These are phyloP conservation scores for Cyprinodon diabolis DNA, from an alignment of 2,797 vertebrate species.

Conservation along the genomic window DNA sequence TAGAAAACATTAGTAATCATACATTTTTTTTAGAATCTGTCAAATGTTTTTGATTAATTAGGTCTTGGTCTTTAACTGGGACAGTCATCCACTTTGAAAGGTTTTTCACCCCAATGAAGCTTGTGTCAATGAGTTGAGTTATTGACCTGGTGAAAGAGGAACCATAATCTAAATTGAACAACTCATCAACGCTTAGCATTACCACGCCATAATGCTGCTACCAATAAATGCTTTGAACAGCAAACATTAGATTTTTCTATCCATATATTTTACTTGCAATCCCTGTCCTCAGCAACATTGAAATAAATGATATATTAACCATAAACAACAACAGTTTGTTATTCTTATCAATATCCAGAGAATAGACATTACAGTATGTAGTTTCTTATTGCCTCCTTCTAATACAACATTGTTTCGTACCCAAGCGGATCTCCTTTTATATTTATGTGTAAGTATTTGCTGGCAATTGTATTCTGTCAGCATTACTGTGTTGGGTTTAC, in stretches of 20 bases:
- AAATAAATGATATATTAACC: constrained; percentile 76
- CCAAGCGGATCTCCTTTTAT: constrained; percentile 49
- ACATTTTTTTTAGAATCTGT: too few species aligned
- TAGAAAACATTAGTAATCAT: too few species aligned
- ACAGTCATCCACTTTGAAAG: too few species aligned
- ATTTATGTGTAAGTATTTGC: constrained; percentile 25
- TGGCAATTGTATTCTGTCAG: constrained; percentile 1
- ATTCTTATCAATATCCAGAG: constrained; percentile 71
- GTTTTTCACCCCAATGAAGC: too few species aligned
- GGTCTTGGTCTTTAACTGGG: too few species aligned
- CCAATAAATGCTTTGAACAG: too few species aligned
- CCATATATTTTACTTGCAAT: constrained; percentile 46
- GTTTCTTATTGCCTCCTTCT: constrained; percentile 67
- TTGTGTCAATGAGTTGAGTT: too few species aligned
- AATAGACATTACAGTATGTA: constrained; percentile 55
- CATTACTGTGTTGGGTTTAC: constrained; percentile 29
- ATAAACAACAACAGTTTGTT: constrained; percentile 73
- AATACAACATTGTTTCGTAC: constrained; percentile 63
- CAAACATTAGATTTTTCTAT: constrained; percentile 48
- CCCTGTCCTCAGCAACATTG: constrained; percentile 64
- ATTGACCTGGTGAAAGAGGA: too few species aligned
- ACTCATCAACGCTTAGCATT: too few species aligned
- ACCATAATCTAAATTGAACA: too few species aligned
- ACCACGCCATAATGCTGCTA: too few species aligned
- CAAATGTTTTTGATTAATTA: too few species aligned